Evolutionary conservation across 2,888 invertebrate genomes (phyloP).

Genomic region (Tenthredo livida): DNA sequence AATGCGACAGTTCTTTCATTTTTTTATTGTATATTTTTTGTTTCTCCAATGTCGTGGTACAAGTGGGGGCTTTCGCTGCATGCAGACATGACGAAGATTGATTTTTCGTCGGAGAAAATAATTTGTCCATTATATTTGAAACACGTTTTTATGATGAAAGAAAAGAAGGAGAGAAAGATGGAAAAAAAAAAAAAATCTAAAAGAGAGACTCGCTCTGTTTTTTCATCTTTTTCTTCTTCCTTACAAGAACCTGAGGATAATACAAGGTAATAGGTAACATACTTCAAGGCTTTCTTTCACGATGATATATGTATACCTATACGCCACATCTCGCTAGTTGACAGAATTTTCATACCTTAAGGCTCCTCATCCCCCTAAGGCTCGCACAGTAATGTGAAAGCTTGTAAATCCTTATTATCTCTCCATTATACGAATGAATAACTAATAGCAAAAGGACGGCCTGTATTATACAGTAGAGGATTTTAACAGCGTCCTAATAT

Average conservation of each 20-base stretch:
- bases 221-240: not conserved
- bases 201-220: not conserved
- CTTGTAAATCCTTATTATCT: conserved; percentile 30
- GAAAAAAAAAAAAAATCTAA: not conserved
- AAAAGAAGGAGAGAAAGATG: too few relatives aligned
- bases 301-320: not conserved
- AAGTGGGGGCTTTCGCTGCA: not conserved
- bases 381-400: conserved; percentile 16
- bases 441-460: not conserved
- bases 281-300: not conserved
- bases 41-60: not conserved
- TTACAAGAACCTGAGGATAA: not conserved
- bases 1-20: not conserved
- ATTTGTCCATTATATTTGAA: not conserved
- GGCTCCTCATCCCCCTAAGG: not conserved
- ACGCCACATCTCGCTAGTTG: not conserved
- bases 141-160: not conserved
- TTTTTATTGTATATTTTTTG: too few relatives aligned
- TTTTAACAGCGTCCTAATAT: not conserved
- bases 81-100: not conserved
- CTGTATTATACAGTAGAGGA: not conserved
- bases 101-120: not conserved
- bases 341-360: not conserved
- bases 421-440: conserved; percentile 12
- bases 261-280: not conserved